Evolutionary conservation across 2,797 vertebrate species (phyloP), one percentile per base, ranked within the genome.

Genomic region (Geotrypetes seraphini): DNA sequence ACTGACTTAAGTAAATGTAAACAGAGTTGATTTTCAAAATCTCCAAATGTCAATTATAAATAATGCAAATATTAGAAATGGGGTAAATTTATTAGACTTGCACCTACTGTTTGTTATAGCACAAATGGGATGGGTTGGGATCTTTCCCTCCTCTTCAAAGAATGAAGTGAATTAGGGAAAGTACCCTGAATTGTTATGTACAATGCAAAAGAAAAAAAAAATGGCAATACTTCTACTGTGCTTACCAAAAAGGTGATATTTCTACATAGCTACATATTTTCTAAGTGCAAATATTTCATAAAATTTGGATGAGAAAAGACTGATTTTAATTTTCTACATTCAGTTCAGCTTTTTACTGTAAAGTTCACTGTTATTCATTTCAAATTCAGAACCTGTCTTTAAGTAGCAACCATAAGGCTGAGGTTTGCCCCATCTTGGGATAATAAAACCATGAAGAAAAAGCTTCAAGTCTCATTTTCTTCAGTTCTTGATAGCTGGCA

Each of bases 1-100:
- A 70, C 77, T 77, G 78, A 75, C 76, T 68, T 66, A 12, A 26
- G 43, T 53, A 63, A 67, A 71, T 80, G 79, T 83, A 83, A 83
- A 83, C 79, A 81, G 71, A 61, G 67, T 66, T 69, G 67, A 31
- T 27, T 63, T 52, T 12, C 8, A 60, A 69, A 47, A 14, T 60
- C 63, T n/a, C 58, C 40, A 36, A 13, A 31, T 37, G 59, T 59
- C 29, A 41, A 31, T 44, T 22, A 34, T 50, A 62, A 54, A 46
- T 66, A 73, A 4, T 66, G 53, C 46, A 29, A 45, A 36, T 30
- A 28, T 61, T 49, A 46, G 52, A 47, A 47, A 51, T n/a, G 60
- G 46, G 22, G 36, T 25, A 39, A 29, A 15, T 17, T 19, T 32
- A 57, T 57, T 54, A 35, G 43, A 22, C 5, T 7, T 43, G 22